Percentiles rank a stretch among this genome's conserved stretches.
Evolutionary conservation across 1,140 invertebrate genomes (phyloP).

Genomic region (Heliconius nattereri): DNA sequence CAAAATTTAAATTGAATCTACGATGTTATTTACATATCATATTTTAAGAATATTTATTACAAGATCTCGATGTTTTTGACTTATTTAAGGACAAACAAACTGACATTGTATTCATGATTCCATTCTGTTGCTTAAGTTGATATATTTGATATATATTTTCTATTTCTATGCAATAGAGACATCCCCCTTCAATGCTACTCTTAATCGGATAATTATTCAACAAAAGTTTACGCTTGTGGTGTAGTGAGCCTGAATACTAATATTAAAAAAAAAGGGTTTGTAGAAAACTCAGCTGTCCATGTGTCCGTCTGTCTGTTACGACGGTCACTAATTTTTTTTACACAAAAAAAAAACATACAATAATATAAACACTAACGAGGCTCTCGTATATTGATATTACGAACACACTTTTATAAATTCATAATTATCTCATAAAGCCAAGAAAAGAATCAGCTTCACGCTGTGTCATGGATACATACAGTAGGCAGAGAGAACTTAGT

Average conservation of each 20-base stretch:
- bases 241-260: constrained; percentile 28
- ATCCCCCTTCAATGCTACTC: constrained; percentile 59
- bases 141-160: constrained; percentile 32
- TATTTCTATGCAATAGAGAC: constrained; percentile 57
- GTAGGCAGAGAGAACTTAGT: no score
- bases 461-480: no score
- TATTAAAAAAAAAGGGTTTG: not conserved
- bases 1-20: not conserved
- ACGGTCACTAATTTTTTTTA: no score
- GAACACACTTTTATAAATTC: no score
- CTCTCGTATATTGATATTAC: no score
- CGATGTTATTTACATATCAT: not conserved
- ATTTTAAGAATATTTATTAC: not conserved
- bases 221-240: constrained; percentile 38
- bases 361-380: no score
- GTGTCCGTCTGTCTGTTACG: no score
- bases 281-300: no score
- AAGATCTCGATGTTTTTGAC: not conserved
- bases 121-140: not conserved
- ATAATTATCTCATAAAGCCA: no score
- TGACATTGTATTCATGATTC: constrained; percentile 3
- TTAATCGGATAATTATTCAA: constrained; percentile 71
- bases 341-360: no score
- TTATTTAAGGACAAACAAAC: not conserved
- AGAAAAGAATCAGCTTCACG: no score